Percentiles rank a stretch among this genome's conserved stretches.
Evolutionary conservation across 2,113 vertebrate species (phyloP).

Genomic region (Todiramphus saurophagus): DNA sequence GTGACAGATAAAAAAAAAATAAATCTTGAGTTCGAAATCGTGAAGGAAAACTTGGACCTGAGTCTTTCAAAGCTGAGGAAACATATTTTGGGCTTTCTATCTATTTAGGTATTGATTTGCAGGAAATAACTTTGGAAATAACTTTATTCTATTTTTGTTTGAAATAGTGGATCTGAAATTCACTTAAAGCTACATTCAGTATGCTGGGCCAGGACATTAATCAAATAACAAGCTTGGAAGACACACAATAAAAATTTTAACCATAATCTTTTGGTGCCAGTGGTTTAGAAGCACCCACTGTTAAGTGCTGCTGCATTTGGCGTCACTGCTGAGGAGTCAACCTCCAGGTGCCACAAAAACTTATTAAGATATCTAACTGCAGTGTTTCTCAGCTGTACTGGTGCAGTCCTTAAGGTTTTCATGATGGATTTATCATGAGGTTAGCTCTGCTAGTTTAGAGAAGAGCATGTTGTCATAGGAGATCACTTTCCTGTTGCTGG

Average conservation of each 20-base stretch:
- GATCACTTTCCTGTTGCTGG: not conserved
- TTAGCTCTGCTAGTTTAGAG: not conserved
- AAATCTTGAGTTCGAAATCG: not conserved
- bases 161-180: slow-evolving; percentile 5
- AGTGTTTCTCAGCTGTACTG: not conserved
- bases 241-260: slow-evolving; percentile 11
- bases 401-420: not conserved
- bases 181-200: slow-evolving; percentile 6
- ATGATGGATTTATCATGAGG: not conserved
- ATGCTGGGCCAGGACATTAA: not conserved
- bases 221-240: not conserved
- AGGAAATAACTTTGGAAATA: not conserved
- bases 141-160: not conserved
- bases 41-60: not conserved
- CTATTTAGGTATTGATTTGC: not conserved
- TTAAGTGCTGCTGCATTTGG: slow-evolving; percentile 40
- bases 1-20: not conserved
- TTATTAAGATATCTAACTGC: not conserved
- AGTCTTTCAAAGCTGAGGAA: not conserved
- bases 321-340: not conserved
- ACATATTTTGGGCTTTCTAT: not conserved
- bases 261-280: not conserved
- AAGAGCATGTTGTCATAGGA: not conserved
- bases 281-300: not conserved
- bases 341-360: not conserved